phyloP scores from a whole-genome alignment of 2,888 invertebrate genomes.

The Lordiphosa fenestrarum region DNA sequence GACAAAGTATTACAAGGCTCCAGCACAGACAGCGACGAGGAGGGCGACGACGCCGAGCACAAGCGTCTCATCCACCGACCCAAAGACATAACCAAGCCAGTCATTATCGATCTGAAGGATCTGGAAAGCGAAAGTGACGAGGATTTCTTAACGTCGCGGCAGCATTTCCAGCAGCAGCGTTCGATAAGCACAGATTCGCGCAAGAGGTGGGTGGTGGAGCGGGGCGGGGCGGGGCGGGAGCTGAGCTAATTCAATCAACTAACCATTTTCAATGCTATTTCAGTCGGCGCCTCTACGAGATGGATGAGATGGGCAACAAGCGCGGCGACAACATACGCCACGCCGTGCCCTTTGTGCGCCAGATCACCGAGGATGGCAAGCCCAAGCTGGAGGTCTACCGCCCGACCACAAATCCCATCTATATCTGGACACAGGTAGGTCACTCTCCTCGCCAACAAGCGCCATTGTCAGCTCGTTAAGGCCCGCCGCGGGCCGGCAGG shows the following conservation, averaged over 20 bases:
- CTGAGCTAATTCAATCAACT: constrained; percentile 6
- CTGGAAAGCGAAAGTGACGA: constrained; percentile 80
- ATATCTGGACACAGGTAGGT: constrained; percentile 81
- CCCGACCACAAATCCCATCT: constrained; percentile 82
- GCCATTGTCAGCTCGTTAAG: constrained; percentile 56
- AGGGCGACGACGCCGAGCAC: constrained; percentile 78
- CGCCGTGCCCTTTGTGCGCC: constrained; percentile 84
- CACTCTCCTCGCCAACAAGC: neutral
- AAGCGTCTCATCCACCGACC: constrained; percentile 79
- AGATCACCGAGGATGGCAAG: constrained; percentile 83
- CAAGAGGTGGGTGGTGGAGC: constrained; percentile 79
- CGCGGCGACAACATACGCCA: constrained; percentile 84
- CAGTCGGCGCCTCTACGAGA: constrained; percentile 82
- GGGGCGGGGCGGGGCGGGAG: too few species aligned
- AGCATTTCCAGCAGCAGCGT: constrained; percentile 84
- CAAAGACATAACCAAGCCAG: constrained; percentile 80
- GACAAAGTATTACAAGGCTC: constrained; percentile 78
- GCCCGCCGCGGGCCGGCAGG: constrained; percentile 16
- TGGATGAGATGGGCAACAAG: constrained; percentile 83
- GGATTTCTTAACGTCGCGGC: constrained; percentile 83
- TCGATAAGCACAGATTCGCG: constrained; percentile 84
- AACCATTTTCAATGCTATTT: constrained; percentile 37
- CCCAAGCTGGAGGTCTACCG: constrained; percentile 82
- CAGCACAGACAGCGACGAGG: constrained; percentile 79
- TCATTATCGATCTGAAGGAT: constrained; percentile 80